Conservation (phyloP, 2,888 invertebrate genomes). For the Drosophila demipolita region DNA sequence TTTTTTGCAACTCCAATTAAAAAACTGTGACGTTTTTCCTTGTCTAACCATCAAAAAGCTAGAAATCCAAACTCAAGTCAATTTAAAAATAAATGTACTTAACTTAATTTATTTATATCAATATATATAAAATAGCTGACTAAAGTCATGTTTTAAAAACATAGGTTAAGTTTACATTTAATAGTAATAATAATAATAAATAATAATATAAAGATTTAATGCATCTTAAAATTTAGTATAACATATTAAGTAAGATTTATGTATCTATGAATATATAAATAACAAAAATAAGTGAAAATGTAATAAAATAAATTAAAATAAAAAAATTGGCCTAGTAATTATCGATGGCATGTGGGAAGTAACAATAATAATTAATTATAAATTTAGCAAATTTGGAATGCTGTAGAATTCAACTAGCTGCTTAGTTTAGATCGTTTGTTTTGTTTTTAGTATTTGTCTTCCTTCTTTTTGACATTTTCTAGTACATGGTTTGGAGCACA, state of each 20-base stretch:
- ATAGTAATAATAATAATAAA: background rate
- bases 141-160: background rate
- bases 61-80: background rate
- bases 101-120: background rate
- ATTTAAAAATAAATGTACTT: background rate
- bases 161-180: background rate
- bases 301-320: background rate
- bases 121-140: background rate
- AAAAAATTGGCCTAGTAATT: background rate
- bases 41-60: background rate
- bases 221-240: background rate
- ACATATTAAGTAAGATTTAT: conserved; percentile 10
- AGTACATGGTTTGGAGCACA: conserved; percentile 28
- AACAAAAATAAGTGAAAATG: conserved; percentile 10
- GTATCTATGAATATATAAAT: background rate
- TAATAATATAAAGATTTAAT: background rate
- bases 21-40: no score
- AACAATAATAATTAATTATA: conserved; percentile 10
- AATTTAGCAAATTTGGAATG: background rate
- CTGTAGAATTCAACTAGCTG: background rate
- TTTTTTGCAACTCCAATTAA: no score
- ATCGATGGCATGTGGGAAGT: conserved; percentile 1
- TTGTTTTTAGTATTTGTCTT: background rate
- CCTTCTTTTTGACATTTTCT: conserved; percentile 41
- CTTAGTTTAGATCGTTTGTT: background rate